phyloP scores from a whole-genome alignment of 2,797 vertebrate genomes.

The Anas bernieri region DNA sequence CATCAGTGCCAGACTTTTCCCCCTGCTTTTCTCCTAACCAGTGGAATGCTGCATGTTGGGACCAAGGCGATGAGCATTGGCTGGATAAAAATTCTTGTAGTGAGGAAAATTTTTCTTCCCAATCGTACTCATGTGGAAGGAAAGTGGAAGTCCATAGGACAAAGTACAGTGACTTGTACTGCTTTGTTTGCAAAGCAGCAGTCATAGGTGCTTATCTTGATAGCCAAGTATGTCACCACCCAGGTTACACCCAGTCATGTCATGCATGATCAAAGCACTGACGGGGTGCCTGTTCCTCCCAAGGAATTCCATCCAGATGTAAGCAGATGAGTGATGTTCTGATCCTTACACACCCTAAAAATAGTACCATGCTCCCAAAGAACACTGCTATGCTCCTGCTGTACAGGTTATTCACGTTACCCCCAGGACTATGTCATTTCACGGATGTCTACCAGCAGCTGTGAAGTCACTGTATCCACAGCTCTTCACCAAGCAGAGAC shows the following conservation, averaged over 20 bases:
- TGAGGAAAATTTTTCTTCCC: neutral
- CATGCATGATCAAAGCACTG: neutral
- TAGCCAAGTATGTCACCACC: neutral
- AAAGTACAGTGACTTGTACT: neutral
- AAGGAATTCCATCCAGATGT: neutral
- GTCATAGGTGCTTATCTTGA: neutral
- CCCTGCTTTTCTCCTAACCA: neutral
- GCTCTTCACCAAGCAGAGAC: neutral
- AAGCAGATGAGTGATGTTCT: constrained; percentile 1
- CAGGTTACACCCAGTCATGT: constrained; percentile 8
- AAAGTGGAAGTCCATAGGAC: neutral
- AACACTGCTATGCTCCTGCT: neutral
- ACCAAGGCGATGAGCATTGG: neutral
- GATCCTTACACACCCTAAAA: neutral
- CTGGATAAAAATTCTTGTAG: neutral
- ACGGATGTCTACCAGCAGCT: neutral
- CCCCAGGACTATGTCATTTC: neutral
- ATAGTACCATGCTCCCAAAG: neutral
- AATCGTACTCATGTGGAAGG: neutral
- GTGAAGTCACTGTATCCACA: neutral
- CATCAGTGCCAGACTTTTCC: neutral
- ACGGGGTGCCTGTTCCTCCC: neutral
- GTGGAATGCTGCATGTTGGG: neutral
- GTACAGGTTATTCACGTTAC: neutral
- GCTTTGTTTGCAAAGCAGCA: neutral